Evolutionary conservation across 2,797 vertebrate species (phyloP).

Genomic region (Erithacus rubecula): DNA sequence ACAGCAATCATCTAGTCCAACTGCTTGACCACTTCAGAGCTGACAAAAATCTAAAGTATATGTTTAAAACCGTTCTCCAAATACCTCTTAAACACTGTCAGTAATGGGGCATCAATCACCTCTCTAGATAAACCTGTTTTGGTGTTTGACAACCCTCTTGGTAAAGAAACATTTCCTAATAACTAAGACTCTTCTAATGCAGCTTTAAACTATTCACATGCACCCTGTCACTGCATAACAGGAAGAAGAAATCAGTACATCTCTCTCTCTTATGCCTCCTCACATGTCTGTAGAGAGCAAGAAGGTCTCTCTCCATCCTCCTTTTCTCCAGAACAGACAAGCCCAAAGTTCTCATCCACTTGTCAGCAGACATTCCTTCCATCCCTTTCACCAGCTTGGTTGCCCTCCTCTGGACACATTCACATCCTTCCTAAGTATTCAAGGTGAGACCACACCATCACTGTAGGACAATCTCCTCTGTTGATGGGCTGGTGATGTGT

Average conservation of each 20-base stretch:
- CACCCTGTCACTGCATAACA: neutral
- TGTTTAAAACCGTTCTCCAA: neutral
- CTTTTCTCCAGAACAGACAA: neutral
- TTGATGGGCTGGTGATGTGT: neutral
- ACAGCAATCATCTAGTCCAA: neutral
- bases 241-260: neutral
- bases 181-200: rapidly evolving
- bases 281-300: neutral
- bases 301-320: neutral
- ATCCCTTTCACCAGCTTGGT: neutral
- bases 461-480: neutral
- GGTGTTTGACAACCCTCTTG: neutral
- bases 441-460: rapidly evolving
- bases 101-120: neutral
- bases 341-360: neutral
- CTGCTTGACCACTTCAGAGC: neutral
- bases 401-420: neutral
- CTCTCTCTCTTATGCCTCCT: neutral
- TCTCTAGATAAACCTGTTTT: neutral
- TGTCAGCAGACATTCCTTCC: neutral
- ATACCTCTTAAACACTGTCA: neutral
- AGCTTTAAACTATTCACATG: neutral
- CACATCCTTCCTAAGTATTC: neutral
- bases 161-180: neutral
- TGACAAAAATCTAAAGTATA: neutral